A percentile compares a stretch with the other conserved stretches of the same genome.
Evolutionary conservation across 30 jellyfish, hydroid and myxozoan species (phyloP).

Genomic region (Mastigias papua): DNA sequence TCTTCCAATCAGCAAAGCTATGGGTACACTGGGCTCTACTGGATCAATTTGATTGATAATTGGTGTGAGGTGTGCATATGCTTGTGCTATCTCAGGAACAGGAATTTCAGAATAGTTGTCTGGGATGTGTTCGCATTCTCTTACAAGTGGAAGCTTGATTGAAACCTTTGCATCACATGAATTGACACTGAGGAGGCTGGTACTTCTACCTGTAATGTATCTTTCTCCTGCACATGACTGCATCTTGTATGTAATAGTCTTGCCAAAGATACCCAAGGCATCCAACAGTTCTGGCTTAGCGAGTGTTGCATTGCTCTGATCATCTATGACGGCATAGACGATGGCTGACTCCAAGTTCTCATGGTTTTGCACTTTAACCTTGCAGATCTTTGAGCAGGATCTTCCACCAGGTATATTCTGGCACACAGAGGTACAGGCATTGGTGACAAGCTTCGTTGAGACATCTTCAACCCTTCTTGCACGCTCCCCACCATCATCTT

Average conservation of each 20-base stretch:
- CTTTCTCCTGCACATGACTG: constrained; percentile 30
- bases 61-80: constrained; percentile 39
- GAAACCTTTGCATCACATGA: constrained; percentile 21
- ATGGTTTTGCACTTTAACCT: constrained; percentile 29
- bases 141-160: constrained; percentile 6
- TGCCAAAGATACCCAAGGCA: constrained; percentile 10
- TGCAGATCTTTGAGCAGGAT: constrained; percentile 60
- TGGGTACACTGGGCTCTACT: constrained; percentile 41
- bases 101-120: constrained; percentile 48
- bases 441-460: constrained; percentile 22
- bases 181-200: neutral
- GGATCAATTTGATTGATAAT: constrained; percentile 22
- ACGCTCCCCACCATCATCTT: constrained; percentile 51
- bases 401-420: constrained; percentile 41
- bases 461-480: neutral
- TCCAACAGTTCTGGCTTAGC: constrained; percentile 55
- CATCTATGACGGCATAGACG: constrained; percentile 42
- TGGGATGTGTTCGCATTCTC: constrained; percentile 47
- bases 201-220: constrained; percentile 39
- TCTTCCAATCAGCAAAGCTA: constrained; percentile 34
- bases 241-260: constrained; percentile 37
- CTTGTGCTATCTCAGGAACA: constrained; percentile 39
- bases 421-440: constrained; percentile 52
- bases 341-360: constrained; percentile 14
- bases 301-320: constrained; percentile 43